Percentiles rank a stretch among this genome's conserved stretches.
Evolutionary conservation across 2,113 vertebrate species (phyloP).

Genomic region (Pogonocichla stellata): DNA sequence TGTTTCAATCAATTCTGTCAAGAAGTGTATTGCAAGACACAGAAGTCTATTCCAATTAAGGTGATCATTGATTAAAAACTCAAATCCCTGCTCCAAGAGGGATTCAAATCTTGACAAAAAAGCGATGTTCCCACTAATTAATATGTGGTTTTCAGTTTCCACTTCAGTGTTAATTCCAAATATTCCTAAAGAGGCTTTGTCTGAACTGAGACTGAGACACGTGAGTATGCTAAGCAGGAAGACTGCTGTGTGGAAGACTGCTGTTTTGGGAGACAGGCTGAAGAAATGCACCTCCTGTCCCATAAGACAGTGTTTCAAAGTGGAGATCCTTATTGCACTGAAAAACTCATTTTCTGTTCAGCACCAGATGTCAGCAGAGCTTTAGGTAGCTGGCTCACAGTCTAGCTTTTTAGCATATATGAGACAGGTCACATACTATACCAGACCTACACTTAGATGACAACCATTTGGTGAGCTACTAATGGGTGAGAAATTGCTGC

Average conservation of each 20-base stretch:
- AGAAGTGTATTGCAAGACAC: neutral
- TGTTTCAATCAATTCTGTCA: neutral
- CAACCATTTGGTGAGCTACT: neutral
- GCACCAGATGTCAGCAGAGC: conserved; percentile 23
- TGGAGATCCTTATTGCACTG: neutral
- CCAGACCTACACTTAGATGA: neutral
- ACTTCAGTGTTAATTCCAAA: too few species aligned
- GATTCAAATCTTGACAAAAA: neutral
- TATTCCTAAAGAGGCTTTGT: too few species aligned
- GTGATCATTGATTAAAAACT: neutral
- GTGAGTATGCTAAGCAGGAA: neutral
- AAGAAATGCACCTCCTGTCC: neutral
- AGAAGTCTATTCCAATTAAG: neutral
- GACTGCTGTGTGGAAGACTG: neutral
- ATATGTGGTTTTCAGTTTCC: too few species aligned
- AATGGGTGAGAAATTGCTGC: neutral
- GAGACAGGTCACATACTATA: rapidly evolving
- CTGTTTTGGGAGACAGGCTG: neutral
- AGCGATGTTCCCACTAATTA: neutral
- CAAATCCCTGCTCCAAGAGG: neutral
- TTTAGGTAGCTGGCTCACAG: neutral
- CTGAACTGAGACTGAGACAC: too few species aligned
- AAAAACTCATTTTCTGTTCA: neutral
- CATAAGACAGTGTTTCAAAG: neutral
- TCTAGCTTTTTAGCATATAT: neutral